Conservation (phyloP, 37 sponge, comb jelly and placozoan genomes). For the Aplysina aerophoba region DNA sequence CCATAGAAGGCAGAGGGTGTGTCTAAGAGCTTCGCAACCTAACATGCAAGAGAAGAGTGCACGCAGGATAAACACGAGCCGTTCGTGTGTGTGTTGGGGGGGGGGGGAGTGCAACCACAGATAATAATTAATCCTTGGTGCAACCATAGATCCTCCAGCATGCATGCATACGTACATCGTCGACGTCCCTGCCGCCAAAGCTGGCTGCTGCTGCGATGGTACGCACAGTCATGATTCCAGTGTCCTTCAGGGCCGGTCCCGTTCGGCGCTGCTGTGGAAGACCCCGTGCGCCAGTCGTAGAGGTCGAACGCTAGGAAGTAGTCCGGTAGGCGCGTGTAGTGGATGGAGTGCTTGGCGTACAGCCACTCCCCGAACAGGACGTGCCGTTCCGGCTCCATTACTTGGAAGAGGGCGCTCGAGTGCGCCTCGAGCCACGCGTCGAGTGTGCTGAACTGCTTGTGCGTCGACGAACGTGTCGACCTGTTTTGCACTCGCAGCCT, state of each 20-base stretch:
- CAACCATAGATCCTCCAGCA: no score
- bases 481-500: conserved; percentile 74
- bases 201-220: conserved; percentile 54
- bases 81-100: no score
- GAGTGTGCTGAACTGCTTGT: conserved; percentile 79
- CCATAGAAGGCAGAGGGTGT: conserved; percentile 78
- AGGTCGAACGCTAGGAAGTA: conserved; percentile 88
- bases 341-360: conserved; percentile 93
- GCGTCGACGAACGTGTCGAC: conserved; percentile 77
- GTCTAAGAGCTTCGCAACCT: conserved; percentile 58
- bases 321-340: conserved; percentile 82
- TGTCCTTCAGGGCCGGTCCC: conserved; percentile 63
- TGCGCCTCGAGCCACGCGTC: conserved; percentile 85
- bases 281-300: conserved; percentile 47
- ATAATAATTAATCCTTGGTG: no score
- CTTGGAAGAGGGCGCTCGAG: conserved; percentile 50
- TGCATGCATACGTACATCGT: conserved; percentile 65
- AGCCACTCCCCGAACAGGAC: conserved; percentile 93
- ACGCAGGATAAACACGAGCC: background rate
- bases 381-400: conserved; percentile 66
- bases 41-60: background rate
- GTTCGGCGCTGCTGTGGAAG: conserved; percentile 79
- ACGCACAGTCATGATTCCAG: conserved; percentile 67
- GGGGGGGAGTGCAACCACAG: no score
- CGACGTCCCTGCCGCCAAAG: conserved; percentile 58